Base-by-base conservation (phyloP, 1,140 invertebrate species). In the Cotesia typhae region DNA sequence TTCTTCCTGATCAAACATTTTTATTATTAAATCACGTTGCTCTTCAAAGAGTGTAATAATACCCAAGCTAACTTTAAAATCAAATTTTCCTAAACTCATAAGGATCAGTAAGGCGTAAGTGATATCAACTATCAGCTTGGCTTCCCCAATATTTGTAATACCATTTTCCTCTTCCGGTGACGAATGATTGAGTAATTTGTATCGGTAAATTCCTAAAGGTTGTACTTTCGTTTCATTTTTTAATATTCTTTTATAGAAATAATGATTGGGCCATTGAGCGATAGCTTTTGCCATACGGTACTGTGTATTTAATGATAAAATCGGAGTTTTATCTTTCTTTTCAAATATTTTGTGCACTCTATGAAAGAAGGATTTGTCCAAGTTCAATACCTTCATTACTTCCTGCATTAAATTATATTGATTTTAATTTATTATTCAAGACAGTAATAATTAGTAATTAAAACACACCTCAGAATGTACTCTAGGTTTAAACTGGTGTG, bases 221-320 rank as follows among this genome's bases (percentile, higher is more conserved):
- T 38, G 70, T 3, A 59, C 5, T 0, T 77, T 65, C 37, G 77
- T 37, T 83, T 78, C 75, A 82, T 91, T 92, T 69, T 85, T 80
- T 14, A 94, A 76, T 55, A 80, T 77, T 17, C 88, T 87, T 3
- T 87, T 84, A 83, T 98, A 98, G 83, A 97, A 96, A 20, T 92
- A 89, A 9, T 88, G 82, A 79, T 93, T 94, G 0, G 95, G 94
- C 89, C 92, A 96, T 35, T 84, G 80, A 7, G 90, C 91, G 69
- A 95, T 94, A 69, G 91, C 91, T 36, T 89, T 89, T 76, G 95
- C 93, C 96, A 98, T 98, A 75, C 96, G 88, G 84, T 96, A 97
- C 81, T 98, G 96, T 17, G 88, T 86, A 74, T 90, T 87, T 1
- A 97, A 84, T 78, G 92, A 90, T 61, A 91, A 89, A 10, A 82